These are phyloP conservation scores for Danio jaintianensis DNA, from an alignment of 2,797 vertebrate genomes.

Conservation along the genomic window DNA sequence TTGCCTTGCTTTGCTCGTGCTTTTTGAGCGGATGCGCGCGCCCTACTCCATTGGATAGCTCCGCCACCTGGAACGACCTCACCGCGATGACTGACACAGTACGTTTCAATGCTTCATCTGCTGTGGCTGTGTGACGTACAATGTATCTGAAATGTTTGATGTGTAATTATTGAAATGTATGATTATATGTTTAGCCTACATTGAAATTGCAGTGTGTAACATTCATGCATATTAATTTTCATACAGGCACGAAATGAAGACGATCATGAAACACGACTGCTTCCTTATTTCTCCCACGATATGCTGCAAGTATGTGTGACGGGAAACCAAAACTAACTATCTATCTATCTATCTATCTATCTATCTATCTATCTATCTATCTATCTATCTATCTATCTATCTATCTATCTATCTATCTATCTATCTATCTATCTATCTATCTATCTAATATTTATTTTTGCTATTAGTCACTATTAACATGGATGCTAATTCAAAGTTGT, in stretches of 20 bases:
- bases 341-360: background rate
- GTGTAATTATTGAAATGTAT: background rate
- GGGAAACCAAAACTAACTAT: background rate
- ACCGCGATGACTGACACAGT: slow-evolving; percentile 58
- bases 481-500: too few species aligned
- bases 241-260: slow-evolving; percentile 76
- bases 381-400: too few species aligned
- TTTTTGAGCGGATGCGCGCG: slow-evolving; percentile 17
- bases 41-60: slow-evolving; percentile 59
- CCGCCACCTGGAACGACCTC: slow-evolving; percentile 60
- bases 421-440: too few species aligned
- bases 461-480: too few species aligned
- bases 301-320: slow-evolving; percentile 56
- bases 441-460: too few species aligned
- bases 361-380: background rate
- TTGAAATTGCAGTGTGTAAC: background rate
- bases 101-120: slow-evolving; percentile 32
- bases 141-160: background rate
- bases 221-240: background rate
- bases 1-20: slow-evolving; percentile 48
- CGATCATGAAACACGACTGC: slow-evolving; percentile 79
- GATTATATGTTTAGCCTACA: background rate
- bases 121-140: too few species aligned
- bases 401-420: too few species aligned
- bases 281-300: slow-evolving; percentile 59